Percentiles rank a stretch among this genome's conserved stretches.
phyloP scores from a whole-genome alignment of 1,140 invertebrate species.

The Spodoptera litura region DNA sequence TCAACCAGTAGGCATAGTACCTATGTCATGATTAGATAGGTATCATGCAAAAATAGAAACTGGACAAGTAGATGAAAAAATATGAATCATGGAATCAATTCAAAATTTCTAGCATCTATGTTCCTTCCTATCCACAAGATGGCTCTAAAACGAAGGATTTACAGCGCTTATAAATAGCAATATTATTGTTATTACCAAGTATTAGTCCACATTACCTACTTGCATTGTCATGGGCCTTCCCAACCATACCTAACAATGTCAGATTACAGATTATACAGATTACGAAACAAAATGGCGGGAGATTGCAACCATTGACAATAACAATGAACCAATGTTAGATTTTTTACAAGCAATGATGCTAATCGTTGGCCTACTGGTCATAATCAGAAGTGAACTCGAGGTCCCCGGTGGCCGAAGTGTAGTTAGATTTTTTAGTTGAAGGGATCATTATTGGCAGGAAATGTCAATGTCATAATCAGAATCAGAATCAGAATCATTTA shows the following conservation, averaged over 20 bases:
- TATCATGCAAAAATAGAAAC: no score
- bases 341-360: neutral
- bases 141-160: neutral
- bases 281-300: neutral
- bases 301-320: slow-evolving; percentile 2
- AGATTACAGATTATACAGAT: neutral
- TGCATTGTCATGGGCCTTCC: neutral
- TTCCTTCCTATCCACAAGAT: neutral
- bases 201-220: neutral
- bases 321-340: neutral
- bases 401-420: no score
- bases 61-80: no score
- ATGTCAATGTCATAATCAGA: no score
- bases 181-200: neutral
- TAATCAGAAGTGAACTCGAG: no score
- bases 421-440: no score
- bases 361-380: no score
- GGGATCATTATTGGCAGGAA: no score
- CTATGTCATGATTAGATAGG: no score
- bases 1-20: no score
- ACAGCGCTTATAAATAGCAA: neutral
- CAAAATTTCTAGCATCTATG: neutral
- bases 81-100: no score
- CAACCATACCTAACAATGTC: slow-evolving; percentile 1
- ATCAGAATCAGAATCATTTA: no score